Conservation (phyloP, 2,888 invertebrate species). For the Prosapia bicincta region DNA sequence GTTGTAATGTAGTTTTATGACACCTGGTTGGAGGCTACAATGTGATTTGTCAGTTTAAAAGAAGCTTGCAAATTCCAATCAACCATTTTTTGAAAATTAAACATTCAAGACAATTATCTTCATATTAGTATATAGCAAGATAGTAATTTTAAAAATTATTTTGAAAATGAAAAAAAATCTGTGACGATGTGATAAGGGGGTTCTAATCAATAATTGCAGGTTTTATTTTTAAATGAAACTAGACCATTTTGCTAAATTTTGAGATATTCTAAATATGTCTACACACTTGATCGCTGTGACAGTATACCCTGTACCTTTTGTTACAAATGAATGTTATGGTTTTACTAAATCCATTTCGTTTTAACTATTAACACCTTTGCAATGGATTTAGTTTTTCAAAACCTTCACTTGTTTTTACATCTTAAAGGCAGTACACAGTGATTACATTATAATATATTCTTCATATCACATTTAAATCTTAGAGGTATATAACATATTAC, state of each 20-base stretch:
- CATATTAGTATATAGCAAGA: not conserved
- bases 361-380: not conserved
- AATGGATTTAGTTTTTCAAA: not conserved
- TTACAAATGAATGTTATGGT: not conserved
- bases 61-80: not conserved
- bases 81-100: slow-evolving; percentile 2
- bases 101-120: not conserved
- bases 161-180: not conserved
- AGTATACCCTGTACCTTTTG: slow-evolving; percentile 24
- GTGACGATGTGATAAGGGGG: not conserved
- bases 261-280: slow-evolving; percentile 2
- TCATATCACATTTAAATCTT: not conserved
- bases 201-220: not conserved
- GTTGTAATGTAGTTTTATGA: slow-evolving; percentile 16
- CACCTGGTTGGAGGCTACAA: slow-evolving; percentile 15
- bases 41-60: not conserved
- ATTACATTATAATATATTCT: not conserved
- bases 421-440: not conserved
- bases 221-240: not conserved
- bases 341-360: not conserved
- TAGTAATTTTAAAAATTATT: not conserved
- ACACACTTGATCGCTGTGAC: not conserved
- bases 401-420: not conserved
- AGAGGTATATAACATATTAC: not conserved
- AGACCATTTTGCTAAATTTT: not conserved